A percentile compares a stretch with the other conserved stretches of the same genome.
Conservation (phyloP, 2,113 vertebrate genomes). For the Corydoras sp. region DNA sequence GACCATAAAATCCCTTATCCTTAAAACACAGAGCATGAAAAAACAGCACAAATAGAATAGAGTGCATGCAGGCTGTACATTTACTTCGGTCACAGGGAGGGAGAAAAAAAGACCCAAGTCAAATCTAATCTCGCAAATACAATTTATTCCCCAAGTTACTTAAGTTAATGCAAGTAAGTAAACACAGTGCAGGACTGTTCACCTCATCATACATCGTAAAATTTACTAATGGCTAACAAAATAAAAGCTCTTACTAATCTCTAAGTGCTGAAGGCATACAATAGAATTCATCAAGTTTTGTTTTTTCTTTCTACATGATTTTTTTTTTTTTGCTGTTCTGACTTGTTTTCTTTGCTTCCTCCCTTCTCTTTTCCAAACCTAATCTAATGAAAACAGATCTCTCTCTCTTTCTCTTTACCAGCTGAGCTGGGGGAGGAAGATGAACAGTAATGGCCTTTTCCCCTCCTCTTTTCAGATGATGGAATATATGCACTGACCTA, state of each 20-base stretch:
- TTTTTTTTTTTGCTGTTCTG: constrained; percentile 10
- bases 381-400: constrained; percentile 76
- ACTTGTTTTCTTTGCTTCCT: constrained; percentile 55
- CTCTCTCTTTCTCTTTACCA: constrained; percentile 67
- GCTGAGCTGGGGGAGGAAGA: constrained; percentile 72
- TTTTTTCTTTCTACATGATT: constrained; percentile 29
- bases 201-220: too few relatives aligned
- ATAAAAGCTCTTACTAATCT: constrained; percentile 25
- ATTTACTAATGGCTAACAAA: constrained; percentile 22
- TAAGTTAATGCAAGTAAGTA: too few relatives aligned
- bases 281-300: constrained; percentile 9
- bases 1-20: too few relatives aligned
- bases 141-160: too few relatives aligned
- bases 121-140: too few relatives aligned
- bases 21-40: too few relatives aligned
- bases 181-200: too few relatives aligned
- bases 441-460: constrained; percentile 77
- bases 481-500: constrained; percentile 74
- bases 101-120: too few relatives aligned
- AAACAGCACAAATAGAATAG: too few relatives aligned
- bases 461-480: constrained; percentile 64
- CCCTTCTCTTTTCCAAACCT: constrained; percentile 54
- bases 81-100: too few relatives aligned
- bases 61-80: too few relatives aligned
- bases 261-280: constrained; percentile 24